A percentile compares a stretch with the other conserved stretches of the same genome.
phyloP scores from a whole-genome alignment of 1,140 invertebrate species.

The Tetramorium alpestre region DNA sequence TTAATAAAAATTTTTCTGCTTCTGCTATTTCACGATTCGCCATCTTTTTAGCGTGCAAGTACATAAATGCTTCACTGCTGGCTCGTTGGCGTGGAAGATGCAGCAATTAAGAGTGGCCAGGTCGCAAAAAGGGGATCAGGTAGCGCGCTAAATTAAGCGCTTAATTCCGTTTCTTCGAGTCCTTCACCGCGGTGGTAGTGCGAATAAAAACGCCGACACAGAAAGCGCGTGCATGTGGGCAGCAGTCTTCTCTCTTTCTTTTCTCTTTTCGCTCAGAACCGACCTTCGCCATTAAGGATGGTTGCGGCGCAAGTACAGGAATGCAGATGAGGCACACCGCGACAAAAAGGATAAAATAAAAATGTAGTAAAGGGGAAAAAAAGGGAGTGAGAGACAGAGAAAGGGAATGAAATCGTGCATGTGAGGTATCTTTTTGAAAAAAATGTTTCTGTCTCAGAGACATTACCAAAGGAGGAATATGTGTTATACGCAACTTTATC shows the following conservation, averaged over 20 bases:
- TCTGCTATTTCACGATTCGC: background rate
- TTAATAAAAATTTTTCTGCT: background rate
- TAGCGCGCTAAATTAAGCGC: slow-evolving; percentile 65
- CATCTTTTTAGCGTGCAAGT: background rate
- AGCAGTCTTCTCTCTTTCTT: background rate
- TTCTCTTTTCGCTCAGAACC: slow-evolving; percentile 15
- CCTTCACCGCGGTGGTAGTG: background rate
- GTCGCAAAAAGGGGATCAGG: slow-evolving; percentile 37
- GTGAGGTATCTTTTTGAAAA: slow-evolving; percentile 8
- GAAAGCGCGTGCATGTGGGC: background rate
- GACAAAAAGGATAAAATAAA: slow-evolving; percentile 14
- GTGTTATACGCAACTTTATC: background rate
- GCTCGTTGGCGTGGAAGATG: slow-evolving; percentile 15
- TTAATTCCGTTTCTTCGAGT: slow-evolving; percentile 63
- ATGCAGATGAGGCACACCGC: slow-evolving; percentile 67
- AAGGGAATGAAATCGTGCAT: background rate
- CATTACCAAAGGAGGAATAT: slow-evolving; percentile 8
- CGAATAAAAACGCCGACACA: slow-evolving; percentile 12
- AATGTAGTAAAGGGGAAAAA: background rate
- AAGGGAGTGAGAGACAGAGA: background rate
- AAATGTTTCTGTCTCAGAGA: background rate
- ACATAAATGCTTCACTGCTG: background rate
- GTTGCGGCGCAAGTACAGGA: slow-evolving; percentile 51
- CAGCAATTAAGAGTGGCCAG: slow-evolving; percentile 40
- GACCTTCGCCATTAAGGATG: slow-evolving; percentile 62